A percentile compares a stretch with the other conserved stretches of the same genome.
Evolutionary conservation across 2,888 invertebrate species (phyloP).

Genomic region (Branchipolynoe longqiensis): DNA sequence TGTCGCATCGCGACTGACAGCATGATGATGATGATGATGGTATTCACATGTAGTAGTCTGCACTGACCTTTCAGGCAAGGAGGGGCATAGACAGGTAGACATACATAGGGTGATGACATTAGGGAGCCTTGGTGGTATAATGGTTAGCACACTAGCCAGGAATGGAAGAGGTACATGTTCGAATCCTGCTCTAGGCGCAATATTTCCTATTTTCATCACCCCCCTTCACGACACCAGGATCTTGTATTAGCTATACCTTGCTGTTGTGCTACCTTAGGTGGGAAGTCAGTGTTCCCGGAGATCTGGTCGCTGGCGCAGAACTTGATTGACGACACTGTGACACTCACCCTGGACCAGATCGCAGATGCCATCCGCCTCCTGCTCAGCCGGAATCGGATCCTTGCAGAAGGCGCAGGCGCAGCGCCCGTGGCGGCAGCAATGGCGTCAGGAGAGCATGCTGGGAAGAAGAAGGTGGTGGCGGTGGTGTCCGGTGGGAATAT

Average conservation of each 20-base stretch:
- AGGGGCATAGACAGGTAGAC: no score
- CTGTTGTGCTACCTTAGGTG: constrained; percentile 33
- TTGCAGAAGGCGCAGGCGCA: constrained; percentile 80
- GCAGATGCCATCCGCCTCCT: constrained; percentile 74
- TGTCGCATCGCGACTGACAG: no score
- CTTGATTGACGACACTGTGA: constrained; percentile 73
- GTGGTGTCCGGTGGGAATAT: constrained; percentile 80
- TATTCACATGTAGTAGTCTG: no score
- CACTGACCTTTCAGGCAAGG: no score
- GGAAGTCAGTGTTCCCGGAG: constrained; percentile 72
- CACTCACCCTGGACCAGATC: constrained; percentile 73
- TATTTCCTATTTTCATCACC: no score
- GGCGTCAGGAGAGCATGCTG: constrained; percentile 55
- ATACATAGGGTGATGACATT: no score
- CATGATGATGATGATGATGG: no score
- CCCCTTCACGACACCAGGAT: no score
- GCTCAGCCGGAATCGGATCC: constrained; percentile 75
- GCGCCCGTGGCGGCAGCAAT: constrained; percentile 74
- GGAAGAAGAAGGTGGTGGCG: constrained; percentile 76
- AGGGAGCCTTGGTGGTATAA: no score
- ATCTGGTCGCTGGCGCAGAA: constrained; percentile 77
- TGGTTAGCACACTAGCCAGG: no score
- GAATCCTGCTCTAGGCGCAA: no score
- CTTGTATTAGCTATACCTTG: neutral
- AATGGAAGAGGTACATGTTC: no score